Base-by-base conservation (phyloP, 1,140 invertebrate genomes). In the Pristionchus pacificus region DNA sequence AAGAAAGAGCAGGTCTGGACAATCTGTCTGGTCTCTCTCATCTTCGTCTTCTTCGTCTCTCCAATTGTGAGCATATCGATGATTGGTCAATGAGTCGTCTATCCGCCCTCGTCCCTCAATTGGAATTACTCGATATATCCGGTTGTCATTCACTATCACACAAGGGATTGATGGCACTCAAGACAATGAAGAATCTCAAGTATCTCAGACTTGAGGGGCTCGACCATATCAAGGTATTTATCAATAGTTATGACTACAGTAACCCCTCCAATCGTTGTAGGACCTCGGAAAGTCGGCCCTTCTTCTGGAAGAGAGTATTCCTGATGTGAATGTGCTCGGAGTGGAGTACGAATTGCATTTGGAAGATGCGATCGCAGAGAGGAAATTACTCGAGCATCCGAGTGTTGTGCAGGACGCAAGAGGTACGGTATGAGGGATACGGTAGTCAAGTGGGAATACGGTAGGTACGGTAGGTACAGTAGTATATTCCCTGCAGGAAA, bases 71-170 rank as follows among this genome's bases (percentile, higher is more conserved):
- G 60, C 76, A 86, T 57, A 85, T 93, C 65, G 89, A 92, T 85
- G 91, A 92, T 80, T 93, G 91, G 90, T 89, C 87, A 71, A 73
- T 93, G 63, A 90, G 91, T 80, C 86, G 87, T 72, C 84, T 92
- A 30, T 81, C 77, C 3, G 84, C 86, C 49, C 83, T 88, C n/a
- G 89, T 88, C 71, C 83, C 79, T 62, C 82, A 88, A 19, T 79
- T 93, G 27, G 87, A 91, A 78, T 88, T 91, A 73, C 83, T 93
- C 3, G 91, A 93, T 84, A 78, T 93, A 1, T 89, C 89, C 70
- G 86, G 88, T 60, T 91, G 91, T 80, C 84, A 86, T 10, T 84
- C 86, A 25, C 83, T 92, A 30, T 89, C 89, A 1, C 87, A 77
- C 2, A 83, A 83, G 71, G 81, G 74, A 24, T 77, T 93, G 14